Percentiles rank a stretch among this genome's conserved stretches.
phyloP scores from a whole-genome alignment of 2,888 invertebrate species.

The Anthoptus insignis region DNA sequence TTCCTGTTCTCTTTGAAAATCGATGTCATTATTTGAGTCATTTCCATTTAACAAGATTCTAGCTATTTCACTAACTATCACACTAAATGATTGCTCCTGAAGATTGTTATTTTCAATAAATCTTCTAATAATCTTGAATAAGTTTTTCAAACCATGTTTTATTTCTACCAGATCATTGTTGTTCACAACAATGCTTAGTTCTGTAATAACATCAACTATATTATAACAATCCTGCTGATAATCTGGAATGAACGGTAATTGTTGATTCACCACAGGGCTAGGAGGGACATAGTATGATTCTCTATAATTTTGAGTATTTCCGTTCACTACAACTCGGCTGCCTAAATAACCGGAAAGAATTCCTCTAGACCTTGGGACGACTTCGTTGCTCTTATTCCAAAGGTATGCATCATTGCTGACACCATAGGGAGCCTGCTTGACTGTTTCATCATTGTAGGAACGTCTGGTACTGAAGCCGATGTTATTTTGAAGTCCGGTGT shows the following conservation, averaged over 20 bases:
- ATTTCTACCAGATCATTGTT: background rate
- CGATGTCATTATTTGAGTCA: background rate
- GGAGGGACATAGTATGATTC: too few species aligned
- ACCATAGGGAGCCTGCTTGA: background rate
- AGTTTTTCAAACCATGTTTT: conserved; percentile 4
- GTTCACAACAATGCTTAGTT: background rate
- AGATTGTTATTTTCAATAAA: background rate
- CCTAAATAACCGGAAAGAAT: too few species aligned
- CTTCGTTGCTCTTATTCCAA: background rate
- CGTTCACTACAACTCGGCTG: too few species aligned
- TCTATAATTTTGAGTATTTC: too few species aligned
- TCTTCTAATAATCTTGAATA: conserved; percentile 2
- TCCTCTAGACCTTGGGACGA: background rate
- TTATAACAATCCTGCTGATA: background rate
- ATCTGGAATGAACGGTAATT: too few species aligned
- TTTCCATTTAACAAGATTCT: background rate
- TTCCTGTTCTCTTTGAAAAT: background rate
- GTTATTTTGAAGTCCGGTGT: background rate
- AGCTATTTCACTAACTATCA: background rate
- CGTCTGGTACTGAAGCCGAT: background rate
- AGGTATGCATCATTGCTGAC: background rate
- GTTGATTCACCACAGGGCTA: too few species aligned
- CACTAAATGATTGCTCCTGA: background rate
- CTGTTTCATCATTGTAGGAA: background rate
- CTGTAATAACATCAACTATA: background rate